Percentiles rank a stretch among this genome's conserved stretches.
These are phyloP conservation scores for Arnoldichthys spilopterus DNA, from an alignment of 2,797 vertebrate genomes.

Conservation along the genomic window DNA sequence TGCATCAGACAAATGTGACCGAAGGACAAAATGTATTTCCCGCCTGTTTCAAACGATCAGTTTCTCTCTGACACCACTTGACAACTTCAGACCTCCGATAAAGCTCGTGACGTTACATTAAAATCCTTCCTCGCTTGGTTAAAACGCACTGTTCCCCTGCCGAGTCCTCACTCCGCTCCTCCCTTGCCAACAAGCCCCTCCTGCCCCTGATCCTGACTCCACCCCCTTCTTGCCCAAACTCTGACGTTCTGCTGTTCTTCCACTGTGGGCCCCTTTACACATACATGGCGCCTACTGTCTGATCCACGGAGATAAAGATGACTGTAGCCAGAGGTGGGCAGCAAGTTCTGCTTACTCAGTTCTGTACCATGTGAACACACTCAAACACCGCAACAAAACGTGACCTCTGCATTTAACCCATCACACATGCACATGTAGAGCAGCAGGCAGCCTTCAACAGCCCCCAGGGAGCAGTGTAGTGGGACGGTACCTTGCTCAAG, in stretches of 20 bases:
- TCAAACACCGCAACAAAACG: too few species aligned
- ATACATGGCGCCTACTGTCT: constrained; percentile 8
- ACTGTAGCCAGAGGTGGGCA: background rate
- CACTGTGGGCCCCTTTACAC: constrained; percentile 6
- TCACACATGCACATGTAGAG: too few species aligned
- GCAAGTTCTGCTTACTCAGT: background rate
- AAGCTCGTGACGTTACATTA: constrained; percentile 8
- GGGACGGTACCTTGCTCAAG: too few species aligned
- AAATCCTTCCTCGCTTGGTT: constrained; percentile 10
- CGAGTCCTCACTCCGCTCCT: background rate
- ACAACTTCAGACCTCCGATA: constrained; percentile 14
- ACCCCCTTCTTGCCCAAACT: background rate
- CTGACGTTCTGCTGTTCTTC: background rate
- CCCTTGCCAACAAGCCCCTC: background rate
- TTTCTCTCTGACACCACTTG: constrained; percentile 27
- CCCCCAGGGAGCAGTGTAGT: too few species aligned
- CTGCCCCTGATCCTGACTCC: background rate
- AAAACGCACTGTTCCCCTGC: background rate
- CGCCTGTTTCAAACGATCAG: background rate
- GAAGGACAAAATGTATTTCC: background rate
- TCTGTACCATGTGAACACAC: too few species aligned
- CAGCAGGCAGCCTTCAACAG: too few species aligned
- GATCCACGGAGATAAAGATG: background rate
- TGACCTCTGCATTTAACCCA: too few species aligned
- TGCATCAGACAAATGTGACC: background rate